Base-by-base conservation (phyloP, 1,140 invertebrate species). In the Daktulosphaira vitifoliae region DNA sequence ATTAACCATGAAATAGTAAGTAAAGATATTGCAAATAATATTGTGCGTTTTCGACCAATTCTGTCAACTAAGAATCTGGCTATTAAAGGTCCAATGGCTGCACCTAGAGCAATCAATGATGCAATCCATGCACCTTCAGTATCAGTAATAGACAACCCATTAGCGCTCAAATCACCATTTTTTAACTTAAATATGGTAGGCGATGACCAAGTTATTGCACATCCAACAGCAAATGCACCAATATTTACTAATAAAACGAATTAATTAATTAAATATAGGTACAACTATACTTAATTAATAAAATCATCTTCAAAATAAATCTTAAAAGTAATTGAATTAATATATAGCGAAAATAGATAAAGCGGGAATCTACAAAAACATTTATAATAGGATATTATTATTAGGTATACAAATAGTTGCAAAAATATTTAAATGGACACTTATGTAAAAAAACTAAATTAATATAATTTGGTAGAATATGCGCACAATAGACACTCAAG, bases 151-250 rank as follows among this genome's bases (percentile, higher is more conserved):
- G 16, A 7, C 49, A 51, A 15, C 8, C 13, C 18, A 33, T 33
- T 11, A 5, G 29, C 29, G 11, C 29, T 33, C 5, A 11, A 11
- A 15, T 51, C 49, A 20, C 49, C 49, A 1, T 68, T 69, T 52
- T 78, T 72, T 15, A 88, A 72, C 70, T 82, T 82, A 1, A 80
- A 75, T 4, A 82, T 76, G 15, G 83, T 74, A 0, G 87, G 86
- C 11, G 87, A 89, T 0, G 85, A 86, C 86, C 87, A 90, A 44
- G 82, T 85, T 70, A 88, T 75, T 49, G 78, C 79, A 48, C 80
- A 81, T 25, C 86, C 86, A 22, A 80, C 78, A 0, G 80, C 78
- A 22, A 84, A 77, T 15, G 83, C 79, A 64, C 79, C 79, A 44
- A 88, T 73, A 72, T 87, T 88, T 18, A 78, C 86, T 89, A 73